Evolutionary conservation across 2,113 vertebrate genomes (phyloP), one percentile per base, ranked within the genome.

Genomic region (Notarius quadriscutis): DNA sequence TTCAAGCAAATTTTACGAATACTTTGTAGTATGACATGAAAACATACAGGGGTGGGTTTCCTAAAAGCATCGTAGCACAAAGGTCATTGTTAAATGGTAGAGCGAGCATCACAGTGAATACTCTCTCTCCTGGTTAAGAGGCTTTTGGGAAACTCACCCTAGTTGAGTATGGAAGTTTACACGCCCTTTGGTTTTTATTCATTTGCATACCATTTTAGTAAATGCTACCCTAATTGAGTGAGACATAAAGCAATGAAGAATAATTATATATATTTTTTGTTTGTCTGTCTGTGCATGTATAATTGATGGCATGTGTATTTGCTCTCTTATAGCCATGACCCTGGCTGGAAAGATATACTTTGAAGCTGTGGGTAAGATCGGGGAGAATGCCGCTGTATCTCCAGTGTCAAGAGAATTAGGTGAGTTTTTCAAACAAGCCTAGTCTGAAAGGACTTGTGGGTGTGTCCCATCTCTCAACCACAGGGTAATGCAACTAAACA

Each of bases 371-470:
- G 96, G 97, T 89, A 99, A 97, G 95, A 97, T 99, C 8, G 98
- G 98, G 34, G 98, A 99, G 91, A 97, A 96, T 87, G 96, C 97
- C 74, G 95, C 96, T 0, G 95, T 95, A 80, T 99, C 98, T 83
- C 98, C 96, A 0, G 98, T 99, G 90, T 99, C 98, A 65, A 98
- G 95, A 92, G 97, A 99, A 88, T 91, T 99, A 78, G 98, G 98
- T 99, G 94, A 97, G 97, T 94, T 62, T 94, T 62, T 75, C 27
- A 27, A 50, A 2, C 63, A 83, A 87, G 11, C 58, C 25, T 57
- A 12, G 48, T 51, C n/a, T 88, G 50, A 63, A 83, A 77, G 20
- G 7, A 62, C 15, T 48, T 65, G 18, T 82, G 58, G 41, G 22
- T 0, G 0, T 18, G 20, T 82, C 34, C 18, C 34, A 58, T 10